Evolutionary conservation across 92 coral and sea anemone genomes (phyloP), one percentile per base, ranked within the genome.

Genomic region (Porites cylindrica): DNA sequence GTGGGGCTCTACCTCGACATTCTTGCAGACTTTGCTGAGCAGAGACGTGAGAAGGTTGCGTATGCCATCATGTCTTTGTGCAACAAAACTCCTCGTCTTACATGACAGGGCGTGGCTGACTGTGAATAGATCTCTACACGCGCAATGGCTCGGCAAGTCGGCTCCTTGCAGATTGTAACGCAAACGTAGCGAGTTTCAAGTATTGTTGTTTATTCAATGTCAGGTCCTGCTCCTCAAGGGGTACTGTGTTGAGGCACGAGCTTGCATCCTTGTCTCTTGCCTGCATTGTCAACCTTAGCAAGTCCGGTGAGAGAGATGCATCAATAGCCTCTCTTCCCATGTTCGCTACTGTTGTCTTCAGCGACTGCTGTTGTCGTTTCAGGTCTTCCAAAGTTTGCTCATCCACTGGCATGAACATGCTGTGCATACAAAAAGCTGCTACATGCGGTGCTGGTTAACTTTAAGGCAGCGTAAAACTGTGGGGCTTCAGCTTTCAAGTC

Each of bases 221-320:
- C 76, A 32, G 58, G 21, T 54, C 16, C 18, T 71, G 76, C 53
- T 26, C 53, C 47, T 71, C 76, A 38, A 71, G 20, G 52, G 76
- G 76, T 14, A 71, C 53, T 6, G 76, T 19, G 58, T 71, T 71
- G 18, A 71, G 56, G 59, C 74, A 69, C 74, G 74, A 69, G 74
- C 74, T 69, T 7, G 74, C 74, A 29, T 6, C 76, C 76, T 29
- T 26, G 54, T 71, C 20, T 20, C 76, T 71, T 71, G 76, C n/a
- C 18, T 71, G 76, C 56, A 29, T 29, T 38, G 53, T 38, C 16
- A 21, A 29, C 16, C 51, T 1, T 7, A 14, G 59, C 7, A 71
- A 2, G 32, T 29, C 32, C 32, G 3, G 32, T 29, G 4, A 2
- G 4, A 29, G 32, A 29, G 3, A 29, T 64, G 69, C 69, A 64